These are phyloP conservation scores for Dicyrtoma fusca DNA, from an alignment of 2,888 invertebrate genomes.

Conservation along the genomic window DNA sequence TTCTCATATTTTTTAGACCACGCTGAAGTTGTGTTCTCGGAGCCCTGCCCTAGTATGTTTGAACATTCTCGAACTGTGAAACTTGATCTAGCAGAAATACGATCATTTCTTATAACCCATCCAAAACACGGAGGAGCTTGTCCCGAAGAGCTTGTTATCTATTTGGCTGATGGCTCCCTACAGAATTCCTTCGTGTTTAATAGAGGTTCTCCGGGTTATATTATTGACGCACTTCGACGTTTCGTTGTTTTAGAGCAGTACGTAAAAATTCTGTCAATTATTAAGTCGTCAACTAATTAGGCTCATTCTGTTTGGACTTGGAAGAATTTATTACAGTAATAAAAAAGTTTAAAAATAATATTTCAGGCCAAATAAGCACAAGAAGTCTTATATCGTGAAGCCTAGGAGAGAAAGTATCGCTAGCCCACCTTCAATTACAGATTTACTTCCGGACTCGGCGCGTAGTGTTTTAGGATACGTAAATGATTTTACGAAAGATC, in stretches of 20 bases:
- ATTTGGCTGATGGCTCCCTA: conserved; percentile 72
- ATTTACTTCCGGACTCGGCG: conserved; percentile 46
- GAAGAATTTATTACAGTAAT: no score
- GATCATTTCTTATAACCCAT: conserved; percentile 47
- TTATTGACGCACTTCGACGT: conserved; percentile 64
- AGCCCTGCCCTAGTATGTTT: not conserved
- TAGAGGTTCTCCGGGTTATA: conserved; percentile 80
- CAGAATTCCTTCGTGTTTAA: conserved; percentile 85
- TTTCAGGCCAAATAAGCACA: conserved; percentile 63
- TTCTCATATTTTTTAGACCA: conserved; percentile 17
- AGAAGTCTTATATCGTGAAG: conserved; percentile 72
- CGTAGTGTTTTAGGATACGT: conserved; percentile 41
- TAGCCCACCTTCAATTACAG: conserved; percentile 27
- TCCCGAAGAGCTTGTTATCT: conserved; percentile 65
- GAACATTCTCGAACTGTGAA: conserved; percentile 40
- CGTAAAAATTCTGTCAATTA: no score
- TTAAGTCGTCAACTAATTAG: no score
- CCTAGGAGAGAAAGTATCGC: conserved; percentile 40
- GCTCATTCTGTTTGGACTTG: not conserved
- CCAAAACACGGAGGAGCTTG: conserved; percentile 43
- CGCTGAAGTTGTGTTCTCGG: conserved; percentile 21
- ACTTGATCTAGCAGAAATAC: conserved; percentile 54
- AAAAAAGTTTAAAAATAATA: no score
- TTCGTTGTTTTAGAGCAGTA: conserved; percentile 67
- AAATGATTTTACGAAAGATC: conserved; percentile 54